Base-by-base conservation (phyloP, 2,888 invertebrate genomes). In the Andrena camellia region DNA sequence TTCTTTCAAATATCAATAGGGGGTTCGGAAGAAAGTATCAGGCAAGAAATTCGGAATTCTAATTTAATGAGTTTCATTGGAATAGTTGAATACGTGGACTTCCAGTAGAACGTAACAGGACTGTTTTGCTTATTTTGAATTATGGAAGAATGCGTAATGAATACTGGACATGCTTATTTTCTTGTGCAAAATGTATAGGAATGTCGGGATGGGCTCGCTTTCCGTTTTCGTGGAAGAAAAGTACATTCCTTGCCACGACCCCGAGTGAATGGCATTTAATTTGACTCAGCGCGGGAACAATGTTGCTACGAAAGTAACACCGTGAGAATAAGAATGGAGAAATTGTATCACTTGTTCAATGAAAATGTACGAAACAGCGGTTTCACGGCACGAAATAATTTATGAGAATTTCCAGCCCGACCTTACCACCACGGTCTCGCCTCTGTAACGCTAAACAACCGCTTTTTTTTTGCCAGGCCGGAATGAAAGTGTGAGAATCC, bases 401-500 rank as follows among this genome's bases (percentile, higher is more conserved):
- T 84, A 88, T 84, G 87, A 76, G 89, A 90, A 89, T 92, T 90
- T 91, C 89, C 90, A 91, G 77, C 83, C 82, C 85, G 73, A 75
- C 83, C 77, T 81, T 81, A 70, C 84, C 54, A 66, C 13, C 50
- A 66, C 76, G 73, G 48, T 73, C 82, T 72, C 75, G 42, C 76
- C 80, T 84, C 59, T 73, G 63, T 66, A 75, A 70, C 57, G 63
- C 57, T 66, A 67, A 85, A 87, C 76, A 78, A 66, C 69, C 62
- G 78, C 72, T 86, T 88, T 90, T 82, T 86, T 88, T 90, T 83
- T 88, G 88, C 84, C 81, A 70, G 57, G 66, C 57, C 66, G 67
- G 73, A 87, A 91, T 86, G 92, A 92, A 92, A 92, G 92, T 92
- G 90, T 92, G 92, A 88, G 91, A 92, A 91, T 88, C 83, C 83